Base-by-base conservation (phyloP, 2,888 invertebrate species). In the Eristalis pertinax region DNA sequence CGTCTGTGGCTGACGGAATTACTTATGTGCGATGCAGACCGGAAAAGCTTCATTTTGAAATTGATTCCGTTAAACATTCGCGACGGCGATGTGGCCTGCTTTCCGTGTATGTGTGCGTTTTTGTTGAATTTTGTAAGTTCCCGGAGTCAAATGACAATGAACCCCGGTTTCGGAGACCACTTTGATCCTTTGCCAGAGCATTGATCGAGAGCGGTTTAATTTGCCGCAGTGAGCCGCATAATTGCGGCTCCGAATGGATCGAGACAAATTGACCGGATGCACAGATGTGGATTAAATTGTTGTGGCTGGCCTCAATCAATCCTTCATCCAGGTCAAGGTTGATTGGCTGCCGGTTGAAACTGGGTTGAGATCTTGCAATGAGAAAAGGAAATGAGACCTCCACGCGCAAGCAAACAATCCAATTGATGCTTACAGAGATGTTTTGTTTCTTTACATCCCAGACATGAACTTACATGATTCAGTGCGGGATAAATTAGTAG, bases 21-120 rank as follows among this genome's bases (percentile, higher is more conserved):
- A 84, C 65, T 70, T 19, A 43, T 43, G 43, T 77, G 56, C 32
- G 63, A n/a, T 67, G 62, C 73, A 77, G 73, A 67, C 84, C 84
- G 79, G 84, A 84, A 84, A 75, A 73, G 72, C 70, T 85, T 73
- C 64, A 85, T 85, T 84, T 73, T 69, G 69, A 77, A 81, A 85
- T 81, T 81, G 81, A 85, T 85, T 74, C 80, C 79, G 79, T 50
- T 72, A 76, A 76, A 76, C 80, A 72, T 76, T 84, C 63, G 75
- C 72, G 67, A 15, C 60, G 68, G 63, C 22, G 67, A 62, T 32
- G 60, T 32, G 73, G 24, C 35, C 35, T 72, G 64, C 22, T 29
- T 11, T 58, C 29, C 24, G 67, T 58, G 29, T 38, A n/a, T 41
- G 22, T 32, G 56, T 50, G 19, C 2, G n/a, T 19, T 4, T 50